Conservation (phyloP, 2,797 vertebrate genomes). For the Halcyon chelicuti region DNA sequence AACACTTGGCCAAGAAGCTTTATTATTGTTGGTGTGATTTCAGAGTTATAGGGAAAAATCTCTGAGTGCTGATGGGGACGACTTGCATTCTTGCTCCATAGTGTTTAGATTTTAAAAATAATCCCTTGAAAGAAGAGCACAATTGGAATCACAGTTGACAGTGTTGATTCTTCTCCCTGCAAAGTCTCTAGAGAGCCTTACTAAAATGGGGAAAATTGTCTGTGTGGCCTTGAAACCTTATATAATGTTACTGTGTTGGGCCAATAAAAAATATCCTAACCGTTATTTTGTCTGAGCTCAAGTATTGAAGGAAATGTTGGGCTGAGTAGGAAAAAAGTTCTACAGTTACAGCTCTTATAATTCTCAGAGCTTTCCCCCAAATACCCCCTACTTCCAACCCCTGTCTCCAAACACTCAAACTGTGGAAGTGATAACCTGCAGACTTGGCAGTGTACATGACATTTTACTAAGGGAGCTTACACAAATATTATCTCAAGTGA, state of each 20-base stretch:
- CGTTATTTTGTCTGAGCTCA: constrained; percentile 59
- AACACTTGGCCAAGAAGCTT: background rate
- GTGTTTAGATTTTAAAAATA: constrained; percentile 22
- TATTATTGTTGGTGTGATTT: constrained; percentile 47
- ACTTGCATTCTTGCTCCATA: constrained; percentile 10
- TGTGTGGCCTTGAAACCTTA: constrained; percentile 71
- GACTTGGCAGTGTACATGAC: constrained; percentile 70
- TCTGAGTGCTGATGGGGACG: background rate
- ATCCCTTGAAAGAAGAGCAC: constrained; percentile 15
- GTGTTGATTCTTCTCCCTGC: constrained; percentile 32
- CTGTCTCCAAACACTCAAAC: constrained; percentile 65
- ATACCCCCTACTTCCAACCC: constrained; percentile 41
- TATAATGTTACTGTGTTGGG: constrained; percentile 58
- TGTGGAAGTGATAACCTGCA: constrained; percentile 75
- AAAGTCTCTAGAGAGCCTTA: background rate
- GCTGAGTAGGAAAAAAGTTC: constrained; percentile 64
- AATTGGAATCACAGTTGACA: constrained; percentile 25
- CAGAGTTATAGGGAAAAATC: background rate
- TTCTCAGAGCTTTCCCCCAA: constrained; percentile 63
- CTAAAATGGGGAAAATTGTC: background rate
- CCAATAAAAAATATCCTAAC: constrained; percentile 72
- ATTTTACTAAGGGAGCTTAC: constrained; percentile 83
- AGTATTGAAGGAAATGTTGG: constrained; percentile 64
- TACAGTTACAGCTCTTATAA: constrained; percentile 59
- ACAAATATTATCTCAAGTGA: constrained; percentile 88